phyloP scores from a whole-genome alignment of 2,888 invertebrate genomes.

The Oscheius sp. region DNA sequence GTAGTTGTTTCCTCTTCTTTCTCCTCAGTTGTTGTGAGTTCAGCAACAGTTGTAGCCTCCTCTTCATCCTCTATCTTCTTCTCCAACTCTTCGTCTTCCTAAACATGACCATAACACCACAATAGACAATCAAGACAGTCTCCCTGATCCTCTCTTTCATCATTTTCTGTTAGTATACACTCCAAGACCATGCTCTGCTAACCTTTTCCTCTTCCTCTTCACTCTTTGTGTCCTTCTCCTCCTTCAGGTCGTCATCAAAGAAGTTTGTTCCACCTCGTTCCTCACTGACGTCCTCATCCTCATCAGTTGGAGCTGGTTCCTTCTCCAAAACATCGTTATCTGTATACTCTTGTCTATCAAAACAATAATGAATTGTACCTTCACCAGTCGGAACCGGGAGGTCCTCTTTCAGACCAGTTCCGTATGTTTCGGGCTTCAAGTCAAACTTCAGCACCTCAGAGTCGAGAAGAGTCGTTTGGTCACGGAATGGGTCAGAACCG shows the following conservation, averaged over 20 bases:
- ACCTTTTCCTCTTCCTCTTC: conserved; percentile 37
- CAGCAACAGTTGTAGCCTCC: conserved; percentile 1
- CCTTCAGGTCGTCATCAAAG: conserved; percentile 49
- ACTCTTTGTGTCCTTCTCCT: conserved; percentile 40
- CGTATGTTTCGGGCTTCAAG: conserved; percentile 56
- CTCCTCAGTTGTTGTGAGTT: conserved; percentile 29
- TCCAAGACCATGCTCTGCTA: neutral
- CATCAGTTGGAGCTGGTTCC: neutral
- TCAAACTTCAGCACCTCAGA: conserved; percentile 60
- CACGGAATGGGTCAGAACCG: conserved; percentile 45
- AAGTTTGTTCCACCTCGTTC: conserved; percentile 56
- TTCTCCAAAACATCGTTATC: neutral
- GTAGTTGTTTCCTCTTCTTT: conserved; percentile 39
- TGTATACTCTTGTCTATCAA: conserved; percentile 29
- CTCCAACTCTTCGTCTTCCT: conserved; percentile 25
- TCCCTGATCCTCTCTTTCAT: conserved; percentile 39
- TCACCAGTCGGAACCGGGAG: conserved; percentile 7
- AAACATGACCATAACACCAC: neutral
- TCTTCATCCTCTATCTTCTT: conserved; percentile 26
- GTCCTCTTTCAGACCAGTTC: conserved; percentile 28
- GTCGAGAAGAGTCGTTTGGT: conserved; percentile 51
- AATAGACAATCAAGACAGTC: neutral
- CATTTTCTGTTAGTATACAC: conserved; percentile 12
- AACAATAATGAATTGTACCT: neutral
- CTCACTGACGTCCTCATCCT: conserved; percentile 41